Evolutionary conservation across 2,888 invertebrate genomes (phyloP), one percentile per base, ranked within the genome.

Genomic region (Drosophila nr. fundita): DNA sequence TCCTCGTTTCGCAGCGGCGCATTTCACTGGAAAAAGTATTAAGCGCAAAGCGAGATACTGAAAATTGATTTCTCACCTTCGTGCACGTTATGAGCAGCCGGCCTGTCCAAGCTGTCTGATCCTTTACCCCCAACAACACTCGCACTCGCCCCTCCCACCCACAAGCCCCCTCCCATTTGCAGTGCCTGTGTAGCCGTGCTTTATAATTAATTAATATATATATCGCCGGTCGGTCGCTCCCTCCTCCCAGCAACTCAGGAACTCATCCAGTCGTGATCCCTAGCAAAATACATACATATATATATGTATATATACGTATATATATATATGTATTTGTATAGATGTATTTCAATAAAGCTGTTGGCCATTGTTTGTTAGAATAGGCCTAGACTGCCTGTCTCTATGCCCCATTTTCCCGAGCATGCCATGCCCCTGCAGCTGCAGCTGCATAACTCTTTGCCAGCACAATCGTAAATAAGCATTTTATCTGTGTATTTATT

Each of bases 51-150:
- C 79, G 79, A 91, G 91, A 91, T 91, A 90, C 91, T 80, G 91
- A 85, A 91, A 91, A 91, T 91, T 91, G 91, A 91, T 91, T 91
- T 91, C 91, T 91, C 91, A 91, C 91, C 91, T 91, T 83, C 84
- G 91, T 89, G 91, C 91, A 82, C 90, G 91, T 91, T 90, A 86
- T 82, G 75, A 74, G 68, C 65, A 66, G 67, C 60, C 36, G 53
- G 27, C 38, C 54, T 69, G 57, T 66, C 52, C 54, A 18, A 29
- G 36, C 50, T 59, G 27, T 36, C 59, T 38, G 42, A 24, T 29
- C 32, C 45, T 58, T 10, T 53, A 57, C 29, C 32, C 45, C 59
- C 55, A 45, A n/a, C 40, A 40, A n/a, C 40, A 40, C 10, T 6
- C 29, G 11, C 8, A 40, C 10, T 6, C 29, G 11, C 8, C 34